Base-by-base conservation (phyloP, 2,113 vertebrate species). In the Arothron firmamentum region DNA sequence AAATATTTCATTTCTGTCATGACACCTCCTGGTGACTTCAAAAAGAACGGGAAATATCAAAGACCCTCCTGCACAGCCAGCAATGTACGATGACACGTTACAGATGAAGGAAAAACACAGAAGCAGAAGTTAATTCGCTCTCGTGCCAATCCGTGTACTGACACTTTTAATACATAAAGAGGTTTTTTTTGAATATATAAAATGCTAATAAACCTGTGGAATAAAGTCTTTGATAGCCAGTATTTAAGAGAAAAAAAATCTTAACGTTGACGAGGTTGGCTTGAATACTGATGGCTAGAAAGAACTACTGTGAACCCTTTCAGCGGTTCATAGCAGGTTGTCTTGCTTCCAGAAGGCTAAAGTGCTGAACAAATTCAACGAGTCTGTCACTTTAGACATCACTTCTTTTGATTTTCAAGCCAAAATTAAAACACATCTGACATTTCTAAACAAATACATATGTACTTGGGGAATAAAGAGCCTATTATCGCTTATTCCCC, bases 271-370 rank as follows among this genome's bases (percentile, higher is more conserved):
- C 72, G 59, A 79, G 75, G 64, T 69, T 72, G 83, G 66, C 55
- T 63, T 3, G 79, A 87, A 82, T 85, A 80, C 82, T 79, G 77
- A 87, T 82, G 80, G 55, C 55, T 59, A 62, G 45, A 45, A 77
- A 75, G 67, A 65, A 75, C 71, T 52, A 68, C 64, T 69, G 52
- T 18, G 48, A 74, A 8, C 42, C 65, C 68, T 75, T 74, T 67
- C 64, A 79, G 65, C 65, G 2, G 52, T 66, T 54, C 69, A 49
- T 63, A 72, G 67, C 57, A 70, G 75, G 74, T 56, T 62, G 63
- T 70, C 49, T 63, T 52, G 52, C 73, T 71, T 65, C 75, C 64
- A 62, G 59, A 79, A 25, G 64, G 71, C 60, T 60, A 55, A 18
- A 2, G 56, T 3, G 15, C 73, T 65, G 60, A 65, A 77, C 74